Percentiles rank a stretch among this genome's conserved stretches.
phyloP scores from a whole-genome alignment of 1,140 invertebrate species.

The Achatina immaculata region DNA sequence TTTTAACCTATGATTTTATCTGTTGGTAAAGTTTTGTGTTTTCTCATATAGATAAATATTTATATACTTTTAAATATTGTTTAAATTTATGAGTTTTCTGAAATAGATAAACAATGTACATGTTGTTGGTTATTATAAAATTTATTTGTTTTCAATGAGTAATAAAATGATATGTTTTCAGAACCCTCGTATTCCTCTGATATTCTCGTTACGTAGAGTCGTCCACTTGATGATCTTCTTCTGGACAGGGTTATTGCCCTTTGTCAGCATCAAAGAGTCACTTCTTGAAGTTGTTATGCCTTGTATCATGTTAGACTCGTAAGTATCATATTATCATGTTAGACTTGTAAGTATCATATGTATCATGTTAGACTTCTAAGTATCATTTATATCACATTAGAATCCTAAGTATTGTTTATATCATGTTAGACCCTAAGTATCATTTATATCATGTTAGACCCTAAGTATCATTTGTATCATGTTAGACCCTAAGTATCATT shows the following conservation, averaged over 20 bases:
- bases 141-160: too few relatives aligned
- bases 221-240: conserved; percentile 75
- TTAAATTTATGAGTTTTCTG: neutral
- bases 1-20: too few relatives aligned
- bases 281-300: conserved; percentile 81
- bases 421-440: too few relatives aligned
- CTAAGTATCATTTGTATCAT: conserved; percentile 75
- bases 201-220: conserved; percentile 79
- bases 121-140: conserved; percentile 43
- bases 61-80: neutral
- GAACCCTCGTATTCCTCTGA: conserved; percentile 80
- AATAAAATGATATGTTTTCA: too few relatives aligned
- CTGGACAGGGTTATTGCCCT: conserved; percentile 81
- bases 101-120: neutral
- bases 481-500: conserved; percentile 46
- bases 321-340: conserved; percentile 11
- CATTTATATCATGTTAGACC: too few relatives aligned
- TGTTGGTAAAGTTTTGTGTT: too few relatives aligned
- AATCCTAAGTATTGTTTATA: too few relatives aligned
- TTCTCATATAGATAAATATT: too few relatives aligned
- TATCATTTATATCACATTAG: too few relatives aligned
- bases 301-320: conserved; percentile 72
- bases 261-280: conserved; percentile 80
- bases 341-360: too few relatives aligned
- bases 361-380: too few relatives aligned